Base-by-base conservation (phyloP, 1,140 invertebrate genomes). In the Phocides pigmalion region DNA sequence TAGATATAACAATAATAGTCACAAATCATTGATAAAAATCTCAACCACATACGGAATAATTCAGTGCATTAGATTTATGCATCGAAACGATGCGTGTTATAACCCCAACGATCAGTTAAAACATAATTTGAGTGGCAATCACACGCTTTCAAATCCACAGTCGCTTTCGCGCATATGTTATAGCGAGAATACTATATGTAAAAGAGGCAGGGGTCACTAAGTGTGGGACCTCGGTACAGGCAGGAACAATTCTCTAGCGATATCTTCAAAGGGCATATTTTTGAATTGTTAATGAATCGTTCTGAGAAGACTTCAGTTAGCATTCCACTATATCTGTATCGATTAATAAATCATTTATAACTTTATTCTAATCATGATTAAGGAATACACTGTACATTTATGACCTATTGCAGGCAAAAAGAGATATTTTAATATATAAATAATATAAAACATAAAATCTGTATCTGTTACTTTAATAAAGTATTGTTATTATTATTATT, bases 61-160 rank as follows among this genome's bases (percentile, higher is more conserved):
- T 49, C 19, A 44, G 11, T 8, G 4, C 32, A 35, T 35, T 35
- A 35, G 22, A 3, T 2, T 16, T 28, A 46, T 25, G 17, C 11
- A 44, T 4, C 50, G 19, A 53, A 64, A 22, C 49, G 25, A 42
- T 12, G 50, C 28, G 56, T 19, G 8, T 19, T 19, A 25, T 28
- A 32, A 61, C 42, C 25, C 56, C 56, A 49, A 47, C 16, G 61
- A 42, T 25, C 51, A 19, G 16, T 63, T 28, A 63, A 63, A 63
- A 53, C 25, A 63, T 19, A 28, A 64, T 54, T 54, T 54, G 42
- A 64, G 19, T 64, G 37, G 28, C 49, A 46, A 42, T 64, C 50
- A 12, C 47, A 39, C 32, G 19, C 15, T 46, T 64, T 54, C 25
- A 54, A 42, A 39, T 46, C 41, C 22, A 2, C 14, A 14, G 2